Percentiles rank a stretch among this genome's conserved stretches.
These are phyloP conservation scores for Acrossocheilus fasciatus DNA, from an alignment of 2,797 vertebrate species.

Conservation along the genomic window DNA sequence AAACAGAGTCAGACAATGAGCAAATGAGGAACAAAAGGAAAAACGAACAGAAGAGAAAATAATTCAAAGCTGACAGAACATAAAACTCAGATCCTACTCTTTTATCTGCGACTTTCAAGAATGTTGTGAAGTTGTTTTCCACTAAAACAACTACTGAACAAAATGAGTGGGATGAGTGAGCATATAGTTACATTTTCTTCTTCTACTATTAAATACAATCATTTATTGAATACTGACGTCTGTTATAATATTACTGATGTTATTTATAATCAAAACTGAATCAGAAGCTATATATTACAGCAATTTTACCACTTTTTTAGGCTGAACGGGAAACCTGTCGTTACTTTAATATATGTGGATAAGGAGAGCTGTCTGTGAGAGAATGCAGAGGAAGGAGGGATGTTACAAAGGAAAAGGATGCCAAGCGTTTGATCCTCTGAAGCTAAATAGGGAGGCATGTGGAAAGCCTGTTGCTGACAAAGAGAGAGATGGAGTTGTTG, in stretches of 20 bases:
- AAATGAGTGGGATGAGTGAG: neutral
- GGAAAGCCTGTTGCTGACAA: constrained; percentile 36
- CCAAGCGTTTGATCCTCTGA: constrained; percentile 47
- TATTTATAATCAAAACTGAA: neutral
- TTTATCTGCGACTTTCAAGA: neutral
- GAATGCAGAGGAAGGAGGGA: constrained; percentile 18
- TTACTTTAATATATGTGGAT: constrained; percentile 9
- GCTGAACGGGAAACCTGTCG: neutral
- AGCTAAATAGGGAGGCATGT: constrained; percentile 48
- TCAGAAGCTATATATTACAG: neutral
- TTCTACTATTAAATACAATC: neutral
- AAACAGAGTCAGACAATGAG: constrained; percentile 2
- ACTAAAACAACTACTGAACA: neutral
- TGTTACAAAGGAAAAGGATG: constrained; percentile 41
- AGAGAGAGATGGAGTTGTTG: neutral
- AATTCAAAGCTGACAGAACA: neutral
- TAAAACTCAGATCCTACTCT: neutral
- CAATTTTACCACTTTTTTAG: neutral
- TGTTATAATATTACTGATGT: neutral
- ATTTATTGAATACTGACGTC: neutral
- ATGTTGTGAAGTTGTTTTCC: neutral
- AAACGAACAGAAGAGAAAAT: constrained; percentile 1
- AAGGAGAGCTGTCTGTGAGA: constrained; percentile 16
- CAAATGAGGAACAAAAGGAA: neutral
- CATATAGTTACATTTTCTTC: neutral